Percentiles rank a stretch among this genome's conserved stretches.
phyloP scores from a whole-genome alignment of 2,797 vertebrate species.

The Schizothorax lantsangensis region DNA sequence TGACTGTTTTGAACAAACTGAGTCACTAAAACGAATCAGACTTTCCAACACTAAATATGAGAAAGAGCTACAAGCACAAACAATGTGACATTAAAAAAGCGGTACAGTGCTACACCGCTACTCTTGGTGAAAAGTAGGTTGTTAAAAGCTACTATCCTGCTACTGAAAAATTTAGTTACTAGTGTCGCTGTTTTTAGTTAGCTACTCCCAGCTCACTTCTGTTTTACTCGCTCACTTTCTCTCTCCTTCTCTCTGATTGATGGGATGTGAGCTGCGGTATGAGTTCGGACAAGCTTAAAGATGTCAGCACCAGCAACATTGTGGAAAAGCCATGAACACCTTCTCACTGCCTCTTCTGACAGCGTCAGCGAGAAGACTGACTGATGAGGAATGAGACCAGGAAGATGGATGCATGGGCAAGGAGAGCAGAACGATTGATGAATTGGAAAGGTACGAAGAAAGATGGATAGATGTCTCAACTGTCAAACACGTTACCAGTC shows the following conservation, averaged over 20 bases:
- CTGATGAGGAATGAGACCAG: conserved; percentile 43
- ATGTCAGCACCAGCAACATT: conserved; percentile 56
- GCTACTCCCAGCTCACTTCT: background rate
- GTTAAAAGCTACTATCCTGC: background rate
- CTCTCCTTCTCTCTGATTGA: conserved; percentile 25
- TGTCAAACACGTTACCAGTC: conserved; percentile 38
- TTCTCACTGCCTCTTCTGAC: conserved; percentile 56
- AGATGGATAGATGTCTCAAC: conserved; percentile 60
- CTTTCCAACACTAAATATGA: background rate
- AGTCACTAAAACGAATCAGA: background rate
- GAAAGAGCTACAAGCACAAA: background rate
- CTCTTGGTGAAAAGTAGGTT: background rate
- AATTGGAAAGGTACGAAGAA: conserved; percentile 43
- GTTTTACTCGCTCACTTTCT: background rate
- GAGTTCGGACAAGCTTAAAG: conserved; percentile 62
- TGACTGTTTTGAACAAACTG: background rate
- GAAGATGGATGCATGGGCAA: conserved; percentile 60
- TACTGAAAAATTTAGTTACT: background rate
- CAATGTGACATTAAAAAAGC: background rate
- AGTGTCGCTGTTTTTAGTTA: background rate
- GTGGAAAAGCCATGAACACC: conserved; percentile 39
- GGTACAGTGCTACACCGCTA: background rate
- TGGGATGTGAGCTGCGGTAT: conserved; percentile 49
- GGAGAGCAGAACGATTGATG: conserved; percentile 48
- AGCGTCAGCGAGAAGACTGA: conserved; percentile 50